phyloP scores from a whole-genome alignment of 1,140 invertebrate genomes.

The Pollicipes pollicipes region DNA sequence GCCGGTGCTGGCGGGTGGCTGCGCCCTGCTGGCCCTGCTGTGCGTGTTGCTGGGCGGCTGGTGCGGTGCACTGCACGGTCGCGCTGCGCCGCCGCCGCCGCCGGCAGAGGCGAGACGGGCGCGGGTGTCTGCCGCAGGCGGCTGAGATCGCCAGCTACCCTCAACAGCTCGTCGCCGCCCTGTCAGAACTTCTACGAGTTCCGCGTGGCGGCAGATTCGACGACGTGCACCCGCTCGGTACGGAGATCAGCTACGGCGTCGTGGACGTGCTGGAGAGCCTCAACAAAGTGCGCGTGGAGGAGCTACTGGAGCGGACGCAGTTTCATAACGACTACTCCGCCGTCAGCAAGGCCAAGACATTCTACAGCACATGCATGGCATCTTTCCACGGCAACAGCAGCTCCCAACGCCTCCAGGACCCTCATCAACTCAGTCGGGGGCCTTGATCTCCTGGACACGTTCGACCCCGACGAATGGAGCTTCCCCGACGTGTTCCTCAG shows the following conservation, averaged over 20 bases:
- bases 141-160: neutral
- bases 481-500: neutral
- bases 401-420: neutral
- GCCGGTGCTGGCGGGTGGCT: neutral
- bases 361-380: neutral
- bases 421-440: neutral
- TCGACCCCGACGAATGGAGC: neutral
- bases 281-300: neutral
- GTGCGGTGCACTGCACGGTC: neutral
- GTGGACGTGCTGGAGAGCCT: neutral
- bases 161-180: neutral
- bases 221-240: neutral
- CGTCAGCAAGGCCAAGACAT: neutral
- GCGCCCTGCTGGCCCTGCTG: neutral
- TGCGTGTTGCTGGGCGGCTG: neutral
- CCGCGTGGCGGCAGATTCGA: conserved; percentile 1
- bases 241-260: neutral
- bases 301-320: neutral
- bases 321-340: neutral
- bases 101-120: neutral
- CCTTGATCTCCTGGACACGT: neutral
- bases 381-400: neutral
- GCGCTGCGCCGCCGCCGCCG: too few species aligned
- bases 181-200: neutral
- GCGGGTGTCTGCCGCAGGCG: neutral